Percentiles rank a stretch among this genome's conserved stretches.
phyloP scores from a whole-genome alignment of 2,113 vertebrate genomes.

The Genyomyrus donnyi region DNA sequence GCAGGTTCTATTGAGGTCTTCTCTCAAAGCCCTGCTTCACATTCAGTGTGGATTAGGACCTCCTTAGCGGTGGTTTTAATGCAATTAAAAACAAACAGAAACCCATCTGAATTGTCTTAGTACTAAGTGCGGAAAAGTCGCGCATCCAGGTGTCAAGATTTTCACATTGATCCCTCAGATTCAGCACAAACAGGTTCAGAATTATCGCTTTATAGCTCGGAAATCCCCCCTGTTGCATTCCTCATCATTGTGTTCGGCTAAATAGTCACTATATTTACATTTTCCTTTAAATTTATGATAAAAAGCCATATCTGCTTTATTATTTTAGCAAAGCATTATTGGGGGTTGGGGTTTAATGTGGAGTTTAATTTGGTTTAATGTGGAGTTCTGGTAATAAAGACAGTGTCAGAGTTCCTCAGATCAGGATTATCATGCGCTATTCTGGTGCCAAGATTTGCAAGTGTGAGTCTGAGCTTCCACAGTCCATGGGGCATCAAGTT shows the following conservation, averaged over 20 bases:
- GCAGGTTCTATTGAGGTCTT: not conserved
- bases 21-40: not conserved
- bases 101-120: slow-evolving; percentile 14
- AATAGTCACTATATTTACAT: not conserved
- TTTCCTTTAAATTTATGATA: not conserved
- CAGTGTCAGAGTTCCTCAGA: not conserved
- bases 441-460: not conserved
- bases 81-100: slow-evolving; percentile 19
- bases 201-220: not conserved
- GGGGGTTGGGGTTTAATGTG: not conserved
- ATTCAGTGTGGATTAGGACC: not conserved
- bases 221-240: not conserved
- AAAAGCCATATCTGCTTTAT: not conserved
- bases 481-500: not conserved
- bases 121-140: slow-evolving; percentile 4
- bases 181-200: not conserved
- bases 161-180: not conserved
- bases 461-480: not conserved
- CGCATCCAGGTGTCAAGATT: slow-evolving; percentile 12
- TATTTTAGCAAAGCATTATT: not conserved
- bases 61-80: not conserved
- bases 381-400: not conserved
- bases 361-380: slow-evolving; percentile 5
- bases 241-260: not conserved
- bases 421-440: not conserved